phyloP scores from a whole-genome alignment of 2,113 vertebrate genomes.

The Oplegnathus fasciatus region DNA sequence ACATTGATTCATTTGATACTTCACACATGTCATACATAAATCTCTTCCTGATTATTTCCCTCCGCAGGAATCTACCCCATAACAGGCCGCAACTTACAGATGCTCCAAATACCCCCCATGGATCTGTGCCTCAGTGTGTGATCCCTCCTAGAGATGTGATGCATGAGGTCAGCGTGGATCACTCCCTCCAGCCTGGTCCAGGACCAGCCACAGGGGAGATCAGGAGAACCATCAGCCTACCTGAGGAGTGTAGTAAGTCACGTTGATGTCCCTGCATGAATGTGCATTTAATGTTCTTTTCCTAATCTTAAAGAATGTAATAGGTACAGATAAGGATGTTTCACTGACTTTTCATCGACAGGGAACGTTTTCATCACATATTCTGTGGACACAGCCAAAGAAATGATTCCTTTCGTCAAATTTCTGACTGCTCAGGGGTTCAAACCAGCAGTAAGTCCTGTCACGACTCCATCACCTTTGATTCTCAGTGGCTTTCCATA shows the following conservation, averaged over 20 bases:
- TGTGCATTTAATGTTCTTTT: not conserved
- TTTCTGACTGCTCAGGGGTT: conserved; percentile 76
- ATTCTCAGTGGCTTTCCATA: not conserved
- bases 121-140: not conserved
- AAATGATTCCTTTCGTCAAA: conserved; percentile 67
- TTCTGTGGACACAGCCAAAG: conserved; percentile 69
- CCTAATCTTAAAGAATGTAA: not conserved
- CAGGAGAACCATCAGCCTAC: conserved; percentile 71
- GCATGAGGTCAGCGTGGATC: conserved; percentile 54
- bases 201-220: conserved; percentile 47
- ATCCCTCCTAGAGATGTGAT: conserved; percentile 40
- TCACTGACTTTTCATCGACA: conserved; percentile 29
- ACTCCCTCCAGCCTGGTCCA: not conserved
- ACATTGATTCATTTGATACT: not conserved
- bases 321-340: not conserved
- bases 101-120: not conserved
- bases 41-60: not conserved
- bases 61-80: conserved; percentile 17
- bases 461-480: not conserved
- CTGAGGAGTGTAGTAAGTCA: conserved; percentile 74
- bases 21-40: not conserved
- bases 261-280: too few relatives aligned
- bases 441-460: conserved; percentile 71
- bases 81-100: not conserved
- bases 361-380: conserved; percentile 81